Conservation (phyloP, 2,113 vertebrate species). For the Romanogobio albipinnatus region DNA sequence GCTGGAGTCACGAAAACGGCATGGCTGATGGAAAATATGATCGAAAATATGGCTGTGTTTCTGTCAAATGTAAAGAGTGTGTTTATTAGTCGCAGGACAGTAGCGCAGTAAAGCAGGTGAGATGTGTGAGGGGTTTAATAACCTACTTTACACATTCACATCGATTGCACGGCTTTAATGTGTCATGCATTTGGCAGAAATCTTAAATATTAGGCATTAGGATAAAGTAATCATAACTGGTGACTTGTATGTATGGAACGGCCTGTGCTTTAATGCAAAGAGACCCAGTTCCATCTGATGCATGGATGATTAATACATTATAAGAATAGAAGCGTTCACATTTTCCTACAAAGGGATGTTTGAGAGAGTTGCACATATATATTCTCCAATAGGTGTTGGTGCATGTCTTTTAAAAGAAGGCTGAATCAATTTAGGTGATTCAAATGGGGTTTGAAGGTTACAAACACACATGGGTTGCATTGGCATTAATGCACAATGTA, state of each 20-base stretch:
- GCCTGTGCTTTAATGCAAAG: conserved; percentile 1
- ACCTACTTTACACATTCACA: background rate
- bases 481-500: background rate
- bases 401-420: background rate
- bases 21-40: background rate
- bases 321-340: background rate
- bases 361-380: background rate
- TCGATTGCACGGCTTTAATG: background rate
- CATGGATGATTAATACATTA: background rate
- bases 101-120: conserved; percentile 22
- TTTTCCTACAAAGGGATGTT: background rate
- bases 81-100: conserved; percentile 43
- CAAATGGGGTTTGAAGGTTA: background rate
- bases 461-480: no score
- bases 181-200: background rate
- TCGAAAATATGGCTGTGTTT: background rate
- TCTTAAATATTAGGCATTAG: background rate
- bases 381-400: background rate
- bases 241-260: conserved; percentile 4
- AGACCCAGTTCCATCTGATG: background rate
- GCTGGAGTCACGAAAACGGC: background rate
- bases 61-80: background rate
- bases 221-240: background rate
- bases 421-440: background rate
- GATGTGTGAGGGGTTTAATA: background rate